These are phyloP conservation scores for Tetranychus truncatus DNA, from an alignment of 2,888 invertebrate genomes.

Conservation along the genomic window DNA sequence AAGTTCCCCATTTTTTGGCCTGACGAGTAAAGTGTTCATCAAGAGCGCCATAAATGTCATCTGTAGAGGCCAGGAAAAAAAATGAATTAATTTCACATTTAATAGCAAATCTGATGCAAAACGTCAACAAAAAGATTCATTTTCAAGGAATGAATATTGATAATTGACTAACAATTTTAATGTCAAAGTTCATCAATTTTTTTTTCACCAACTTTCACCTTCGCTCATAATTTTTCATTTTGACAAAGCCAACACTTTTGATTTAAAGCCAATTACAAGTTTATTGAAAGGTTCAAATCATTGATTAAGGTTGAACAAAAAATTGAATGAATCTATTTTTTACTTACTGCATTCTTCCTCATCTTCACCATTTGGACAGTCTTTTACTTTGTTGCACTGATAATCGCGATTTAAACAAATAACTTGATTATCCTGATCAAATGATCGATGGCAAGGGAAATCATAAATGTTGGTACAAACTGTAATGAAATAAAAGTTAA, in stretches of 20 bases:
- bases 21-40: neutral
- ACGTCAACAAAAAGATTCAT: too few relatives aligned
- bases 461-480: neutral
- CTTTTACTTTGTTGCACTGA: neutral
- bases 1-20: neutral
- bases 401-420: conserved; percentile 5
- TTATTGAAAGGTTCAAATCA: too few relatives aligned
- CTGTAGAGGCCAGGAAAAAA: neutral
- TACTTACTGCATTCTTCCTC: conserved; percentile 11
- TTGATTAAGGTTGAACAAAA: neutral
- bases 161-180: too few relatives aligned
- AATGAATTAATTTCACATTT: neutral
- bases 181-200: too few relatives aligned
- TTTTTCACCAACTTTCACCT: too few relatives aligned
- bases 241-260: too few relatives aligned
- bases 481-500: neutral
- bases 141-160: too few relatives aligned
- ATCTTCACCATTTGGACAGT: conserved; percentile 12
- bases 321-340: neutral
- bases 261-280: too few relatives aligned
- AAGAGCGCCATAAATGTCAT: neutral
- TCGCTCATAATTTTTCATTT: too few relatives aligned
- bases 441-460: conserved; percentile 6
- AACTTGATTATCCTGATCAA: conserved; percentile 3
- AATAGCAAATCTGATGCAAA: too few relatives aligned